Evolutionary conservation across 2,797 vertebrate species (phyloP).

Genomic region (Amblyraja radiata): DNA sequence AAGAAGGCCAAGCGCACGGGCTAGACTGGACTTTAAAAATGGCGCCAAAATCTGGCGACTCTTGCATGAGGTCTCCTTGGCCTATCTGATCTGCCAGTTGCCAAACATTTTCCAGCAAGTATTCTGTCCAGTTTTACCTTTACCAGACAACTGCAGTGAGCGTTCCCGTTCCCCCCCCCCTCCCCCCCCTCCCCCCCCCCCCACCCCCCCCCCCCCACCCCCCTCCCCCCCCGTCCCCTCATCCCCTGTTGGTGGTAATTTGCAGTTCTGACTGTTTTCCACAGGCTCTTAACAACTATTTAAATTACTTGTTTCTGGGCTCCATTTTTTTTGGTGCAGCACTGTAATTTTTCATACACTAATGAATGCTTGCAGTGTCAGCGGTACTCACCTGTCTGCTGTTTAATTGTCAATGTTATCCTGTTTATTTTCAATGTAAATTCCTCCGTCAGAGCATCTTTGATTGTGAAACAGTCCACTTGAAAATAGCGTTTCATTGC

Average conservation of each 20-base stretch:
- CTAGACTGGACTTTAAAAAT: too few species aligned
- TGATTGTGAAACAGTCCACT: background rate
- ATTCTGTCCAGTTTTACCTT: background rate
- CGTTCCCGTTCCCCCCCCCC: too few species aligned
- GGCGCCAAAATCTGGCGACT: too few species aligned
- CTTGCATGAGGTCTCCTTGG: too few species aligned
- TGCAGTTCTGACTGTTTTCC: background rate
- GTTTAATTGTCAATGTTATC: background rate
- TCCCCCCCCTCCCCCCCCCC: too few species aligned
- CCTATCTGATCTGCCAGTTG: too few species aligned
- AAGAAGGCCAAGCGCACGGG: too few species aligned
- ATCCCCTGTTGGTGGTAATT: background rate
- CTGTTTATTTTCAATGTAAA: background rate
- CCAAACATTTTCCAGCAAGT: background rate
- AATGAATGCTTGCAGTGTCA: background rate
- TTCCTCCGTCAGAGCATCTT: background rate
- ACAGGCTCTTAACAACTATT: background rate
- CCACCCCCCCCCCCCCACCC: too few species aligned
- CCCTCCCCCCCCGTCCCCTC: background rate
- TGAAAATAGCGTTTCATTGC: background rate
- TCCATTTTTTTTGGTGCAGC: background rate
- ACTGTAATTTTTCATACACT: background rate
- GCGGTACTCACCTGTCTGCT: background rate
- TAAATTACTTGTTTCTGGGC: background rate
- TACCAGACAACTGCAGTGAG: background rate